Evolutionary conservation across 2,888 invertebrate genomes (phyloP).

Genomic region (Lepidochrysops patricia): DNA sequence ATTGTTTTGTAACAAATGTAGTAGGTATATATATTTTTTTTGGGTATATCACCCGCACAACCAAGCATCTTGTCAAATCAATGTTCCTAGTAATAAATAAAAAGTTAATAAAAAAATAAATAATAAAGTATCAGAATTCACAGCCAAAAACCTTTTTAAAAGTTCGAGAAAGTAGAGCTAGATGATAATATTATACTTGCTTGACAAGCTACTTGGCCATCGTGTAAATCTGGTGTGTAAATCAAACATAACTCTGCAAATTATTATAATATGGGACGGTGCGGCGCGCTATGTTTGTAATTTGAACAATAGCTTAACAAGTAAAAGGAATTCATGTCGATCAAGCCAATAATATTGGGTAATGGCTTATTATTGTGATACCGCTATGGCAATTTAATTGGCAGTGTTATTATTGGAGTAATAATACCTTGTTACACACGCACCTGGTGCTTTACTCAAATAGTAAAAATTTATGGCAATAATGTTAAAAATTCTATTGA

Average conservation of each 20-base stretch:
- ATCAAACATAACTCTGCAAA: background rate
- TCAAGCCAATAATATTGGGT: conserved; percentile 1
- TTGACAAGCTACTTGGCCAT: too few relatives aligned
- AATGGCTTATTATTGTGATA: conserved; percentile 11
- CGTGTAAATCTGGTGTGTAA: too few relatives aligned
- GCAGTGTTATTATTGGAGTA: conserved; percentile 6
- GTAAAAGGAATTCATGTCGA: conserved; percentile 13
- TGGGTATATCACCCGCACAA: too few relatives aligned
- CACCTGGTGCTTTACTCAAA: background rate
- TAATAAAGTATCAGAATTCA: too few relatives aligned
- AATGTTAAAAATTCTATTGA: too few relatives aligned
- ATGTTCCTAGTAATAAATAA: too few relatives aligned
- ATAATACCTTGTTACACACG: background rate
- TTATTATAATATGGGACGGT: background rate
- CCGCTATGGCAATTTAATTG: conserved; percentile 14
- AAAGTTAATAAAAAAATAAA: too few relatives aligned
- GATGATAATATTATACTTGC: too few relatives aligned
- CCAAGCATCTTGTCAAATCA: too few relatives aligned
- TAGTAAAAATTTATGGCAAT: background rate
- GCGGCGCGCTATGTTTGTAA: background rate
- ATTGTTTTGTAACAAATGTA: background rate
- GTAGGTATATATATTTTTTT: too few relatives aligned
- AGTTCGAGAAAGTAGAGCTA: too few relatives aligned
- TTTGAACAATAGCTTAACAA: conserved; percentile 8
- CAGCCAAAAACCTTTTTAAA: too few relatives aligned